A percentile compares a stretch with the other conserved stretches of the same genome.
Conservation (phyloP, 2,888 invertebrate genomes). For the Caenorhabditis sulstoni region DNA sequence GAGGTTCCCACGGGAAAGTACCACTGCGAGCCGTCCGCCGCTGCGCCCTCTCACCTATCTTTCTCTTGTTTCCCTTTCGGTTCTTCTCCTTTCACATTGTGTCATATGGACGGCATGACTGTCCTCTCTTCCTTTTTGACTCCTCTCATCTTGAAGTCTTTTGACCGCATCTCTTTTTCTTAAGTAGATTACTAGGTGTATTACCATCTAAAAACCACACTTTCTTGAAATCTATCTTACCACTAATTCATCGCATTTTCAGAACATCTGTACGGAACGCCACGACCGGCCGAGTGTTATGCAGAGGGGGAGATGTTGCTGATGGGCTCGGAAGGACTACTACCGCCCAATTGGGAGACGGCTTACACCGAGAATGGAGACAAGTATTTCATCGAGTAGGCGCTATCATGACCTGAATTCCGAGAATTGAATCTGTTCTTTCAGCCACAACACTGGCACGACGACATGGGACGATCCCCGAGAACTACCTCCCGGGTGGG, state of each 20-base stretch:
- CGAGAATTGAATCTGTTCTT: too few relatives aligned
- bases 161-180: conserved; percentile 33
- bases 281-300: conserved; percentile 70
- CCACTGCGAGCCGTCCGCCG: conserved; percentile 2
- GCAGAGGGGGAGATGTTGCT: conserved; percentile 65
- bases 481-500: conserved; percentile 96
- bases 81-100: conserved; percentile 10
- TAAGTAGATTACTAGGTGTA: conserved; percentile 1
- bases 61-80: conserved; percentile 3
- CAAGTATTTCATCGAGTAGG: conserved; percentile 94
- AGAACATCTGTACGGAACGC: conserved; percentile 78
- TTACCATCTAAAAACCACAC: conserved; percentile 1
- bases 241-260: conserved; percentile 24
- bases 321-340: conserved; percentile 83
- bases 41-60: conserved; percentile 4
- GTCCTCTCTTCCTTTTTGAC: conserved; percentile 35
- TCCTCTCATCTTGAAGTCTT: conserved; percentile 46
- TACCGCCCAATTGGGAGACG: conserved; percentile 97
- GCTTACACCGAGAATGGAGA: conserved; percentile 97
- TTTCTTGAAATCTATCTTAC: neutral
- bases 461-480: conserved; percentile 98
- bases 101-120: conserved; percentile 44
- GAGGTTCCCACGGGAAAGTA: conserved; percentile 20
- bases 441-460: conserved; percentile 95
- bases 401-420: too few relatives aligned